These are phyloP conservation scores for Rotaria magnacalcarata DNA, from an alignment of 2,888 invertebrate species.

Conservation along the genomic window DNA sequence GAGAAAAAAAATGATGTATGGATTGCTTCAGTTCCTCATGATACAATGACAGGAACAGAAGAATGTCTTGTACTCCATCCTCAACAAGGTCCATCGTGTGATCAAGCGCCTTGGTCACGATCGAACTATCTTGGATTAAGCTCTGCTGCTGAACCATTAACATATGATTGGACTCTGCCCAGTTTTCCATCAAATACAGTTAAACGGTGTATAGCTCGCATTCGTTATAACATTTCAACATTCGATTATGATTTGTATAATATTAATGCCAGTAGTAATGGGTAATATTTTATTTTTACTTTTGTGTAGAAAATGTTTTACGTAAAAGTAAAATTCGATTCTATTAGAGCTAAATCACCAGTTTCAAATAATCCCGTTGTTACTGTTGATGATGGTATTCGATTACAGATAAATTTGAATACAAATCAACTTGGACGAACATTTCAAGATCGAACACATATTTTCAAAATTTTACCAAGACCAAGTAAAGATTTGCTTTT, in stretches of 20 bases:
- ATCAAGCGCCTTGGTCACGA: conserved; percentile 53
- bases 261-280: conserved; percentile 53
- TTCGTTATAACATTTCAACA: conserved; percentile 59
- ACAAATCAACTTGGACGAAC: conserved; percentile 57
- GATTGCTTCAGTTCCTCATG: conserved; percentile 51
- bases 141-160: conserved; percentile 50
- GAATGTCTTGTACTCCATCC: conserved; percentile 56
- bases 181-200: conserved; percentile 55
- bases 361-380: conserved; percentile 54
- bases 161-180: conserved; percentile 56
- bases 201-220: conserved; percentile 55
- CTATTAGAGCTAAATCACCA: conserved; percentile 50
- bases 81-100: conserved; percentile 51
- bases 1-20: conserved; percentile 54
- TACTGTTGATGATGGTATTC: conserved; percentile 51
- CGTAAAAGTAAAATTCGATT: neutral
- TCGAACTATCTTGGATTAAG: conserved; percentile 59
- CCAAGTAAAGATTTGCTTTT: conserved; percentile 46
- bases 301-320: neutral
- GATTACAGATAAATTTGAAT: conserved; percentile 55
- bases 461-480: conserved; percentile 53
- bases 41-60: conserved; percentile 44
- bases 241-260: conserved; percentile 56
- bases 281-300: conserved; percentile 48
- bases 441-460: conserved; percentile 57